Evolutionary conservation across 53 echinoderm and acorn worm genomes (phyloP).

Genomic region (Pentamera pediparva): DNA sequence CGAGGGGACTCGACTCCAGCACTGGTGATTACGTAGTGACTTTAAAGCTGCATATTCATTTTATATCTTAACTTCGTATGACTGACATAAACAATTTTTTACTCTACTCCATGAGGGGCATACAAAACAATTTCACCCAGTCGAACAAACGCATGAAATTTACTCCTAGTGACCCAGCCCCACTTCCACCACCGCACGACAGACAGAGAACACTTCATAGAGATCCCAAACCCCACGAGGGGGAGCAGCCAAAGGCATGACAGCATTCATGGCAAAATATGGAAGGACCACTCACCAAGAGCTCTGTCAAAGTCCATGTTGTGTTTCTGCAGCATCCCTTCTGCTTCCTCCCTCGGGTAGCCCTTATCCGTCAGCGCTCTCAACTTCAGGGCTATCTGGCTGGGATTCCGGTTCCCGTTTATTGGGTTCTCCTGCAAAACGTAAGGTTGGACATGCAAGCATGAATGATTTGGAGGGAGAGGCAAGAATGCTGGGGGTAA

Average conservation of each 20-base stretch:
- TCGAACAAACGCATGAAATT: too few species aligned
- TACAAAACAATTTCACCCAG: too few species aligned
- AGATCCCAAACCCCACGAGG: background rate
- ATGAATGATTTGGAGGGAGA: background rate
- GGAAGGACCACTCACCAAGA: conserved; percentile 52
- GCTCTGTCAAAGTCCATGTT: conserved; percentile 85
- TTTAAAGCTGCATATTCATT: too few species aligned
- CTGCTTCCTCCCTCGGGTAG: conserved; percentile 78
- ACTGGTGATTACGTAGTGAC: too few species aligned
- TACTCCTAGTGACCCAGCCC: too few species aligned
- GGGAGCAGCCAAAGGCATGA: background rate
- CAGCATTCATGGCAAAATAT: background rate
- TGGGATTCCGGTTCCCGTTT: conserved; percentile 23
- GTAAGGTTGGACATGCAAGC: background rate
- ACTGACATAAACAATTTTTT: too few species aligned
- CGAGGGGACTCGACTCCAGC: too few species aligned
- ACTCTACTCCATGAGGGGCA: too few species aligned
- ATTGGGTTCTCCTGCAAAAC: background rate
- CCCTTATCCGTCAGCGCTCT: conserved; percentile 59
- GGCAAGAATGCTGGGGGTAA: too few species aligned
- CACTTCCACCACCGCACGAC: background rate
- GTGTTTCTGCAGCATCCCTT: conserved; percentile 78
- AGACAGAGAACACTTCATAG: background rate
- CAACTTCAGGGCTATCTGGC: conserved; percentile 10
- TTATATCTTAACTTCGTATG: too few species aligned